These are phyloP conservation scores for Epiblema foenella DNA, from an alignment of 2,888 invertebrate species.

Conservation along the genomic window DNA sequence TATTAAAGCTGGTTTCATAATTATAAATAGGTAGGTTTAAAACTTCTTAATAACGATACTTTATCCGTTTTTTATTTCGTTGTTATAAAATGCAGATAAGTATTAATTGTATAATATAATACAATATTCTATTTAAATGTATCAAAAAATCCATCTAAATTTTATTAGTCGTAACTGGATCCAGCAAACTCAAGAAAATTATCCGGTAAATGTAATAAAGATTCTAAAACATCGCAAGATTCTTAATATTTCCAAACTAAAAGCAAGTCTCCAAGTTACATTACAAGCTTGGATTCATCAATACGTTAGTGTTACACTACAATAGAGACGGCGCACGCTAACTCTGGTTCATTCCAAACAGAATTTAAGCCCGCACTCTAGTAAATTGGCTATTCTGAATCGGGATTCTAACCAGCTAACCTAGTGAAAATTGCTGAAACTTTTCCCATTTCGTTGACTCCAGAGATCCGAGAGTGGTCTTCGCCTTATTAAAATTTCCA, in stretches of 20 bases:
- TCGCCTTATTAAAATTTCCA: slow-evolving; percentile 15
- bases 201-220: too few relatives aligned
- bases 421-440: slow-evolving; percentile 12
- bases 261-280: neutral
- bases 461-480: slow-evolving; percentile 6
- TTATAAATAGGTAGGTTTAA: too few relatives aligned
- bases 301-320: neutral
- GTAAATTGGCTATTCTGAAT: neutral
- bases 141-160: neutral
- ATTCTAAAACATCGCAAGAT: too few relatives aligned
- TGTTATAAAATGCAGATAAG: too few relatives aligned
- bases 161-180: neutral
- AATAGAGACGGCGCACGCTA: neutral
- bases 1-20: neutral
- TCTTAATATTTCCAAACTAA: neutral
- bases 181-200: too few relatives aligned
- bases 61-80: too few relatives aligned
- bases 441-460: slow-evolving; percentile 16
- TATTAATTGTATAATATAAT: too few relatives aligned
- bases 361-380: neutral
- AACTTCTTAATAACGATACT: too few relatives aligned
- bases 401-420: slow-evolving; percentile 6
- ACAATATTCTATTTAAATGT: too few relatives aligned
- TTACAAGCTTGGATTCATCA: neutral
- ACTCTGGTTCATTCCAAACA: neutral